Evolutionary conservation across 2,888 invertebrate species (phyloP).

Genomic region (Drosophila longiperda): DNA sequence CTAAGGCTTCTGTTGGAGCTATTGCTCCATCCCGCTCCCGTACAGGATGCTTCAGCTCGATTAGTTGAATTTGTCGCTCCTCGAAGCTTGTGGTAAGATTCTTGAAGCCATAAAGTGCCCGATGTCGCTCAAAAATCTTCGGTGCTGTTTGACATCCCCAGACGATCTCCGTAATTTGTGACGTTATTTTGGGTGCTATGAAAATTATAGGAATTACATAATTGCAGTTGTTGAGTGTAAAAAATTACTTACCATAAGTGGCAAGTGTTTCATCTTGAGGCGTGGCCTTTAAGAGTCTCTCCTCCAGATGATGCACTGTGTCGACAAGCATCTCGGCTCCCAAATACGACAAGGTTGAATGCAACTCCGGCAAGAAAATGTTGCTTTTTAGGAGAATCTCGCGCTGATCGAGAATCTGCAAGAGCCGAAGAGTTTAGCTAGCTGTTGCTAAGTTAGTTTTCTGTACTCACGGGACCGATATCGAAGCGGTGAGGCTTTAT

Average conservation of each 20-base stretch:
- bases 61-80: slow-evolving; percentile 87
- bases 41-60: slow-evolving; percentile 85
- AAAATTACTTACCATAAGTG: slow-evolving; percentile 88
- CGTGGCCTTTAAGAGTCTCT: slow-evolving; percentile 86
- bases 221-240: background rate
- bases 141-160: slow-evolving; percentile 89
- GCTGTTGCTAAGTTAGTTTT: background rate
- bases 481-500: slow-evolving; percentile 93
- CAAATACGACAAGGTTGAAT: slow-evolving; percentile 87
- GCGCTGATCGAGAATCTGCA: slow-evolving; percentile 86
- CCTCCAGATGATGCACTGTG: slow-evolving; percentile 87
- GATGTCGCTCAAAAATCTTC: slow-evolving; percentile 89
- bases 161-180: slow-evolving; percentile 87
- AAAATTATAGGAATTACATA: slow-evolving; percentile 8
- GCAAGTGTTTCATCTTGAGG: slow-evolving; percentile 88
- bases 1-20: slow-evolving; percentile 75
- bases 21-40: background rate
- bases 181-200: slow-evolving; percentile 90
- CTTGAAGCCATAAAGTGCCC: slow-evolving; percentile 89
- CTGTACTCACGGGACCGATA: slow-evolving; percentile 87
- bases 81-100: slow-evolving; percentile 88
- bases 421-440: background rate
- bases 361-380: slow-evolving; percentile 88
- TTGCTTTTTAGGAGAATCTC: slow-evolving; percentile 86
- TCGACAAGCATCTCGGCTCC: slow-evolving; percentile 89